A percentile compares a stretch with the other conserved stretches of the same genome.
Conservation (phyloP, 2,888 invertebrate genomes). For the Melanchra persicariae region DNA sequence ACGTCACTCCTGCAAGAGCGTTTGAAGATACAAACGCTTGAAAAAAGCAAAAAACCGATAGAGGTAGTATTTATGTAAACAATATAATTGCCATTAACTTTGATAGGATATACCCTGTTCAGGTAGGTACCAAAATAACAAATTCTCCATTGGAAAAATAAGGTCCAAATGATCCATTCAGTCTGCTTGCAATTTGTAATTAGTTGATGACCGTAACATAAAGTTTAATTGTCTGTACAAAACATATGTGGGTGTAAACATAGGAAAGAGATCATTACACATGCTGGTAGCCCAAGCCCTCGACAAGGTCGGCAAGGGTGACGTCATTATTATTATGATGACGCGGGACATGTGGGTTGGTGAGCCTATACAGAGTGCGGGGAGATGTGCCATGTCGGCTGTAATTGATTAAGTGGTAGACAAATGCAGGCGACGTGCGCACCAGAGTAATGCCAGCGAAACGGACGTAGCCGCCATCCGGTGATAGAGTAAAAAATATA, state of each 20-base stretch:
- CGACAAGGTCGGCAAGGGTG: slow-evolving; percentile 81
- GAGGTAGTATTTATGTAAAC: neutral
- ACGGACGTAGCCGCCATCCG: slow-evolving; percentile 72
- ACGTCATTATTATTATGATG: slow-evolving; percentile 84
- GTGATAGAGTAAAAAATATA: slow-evolving; percentile 74
- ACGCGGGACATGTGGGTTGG: slow-evolving; percentile 82
- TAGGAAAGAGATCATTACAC: slow-evolving; percentile 78
- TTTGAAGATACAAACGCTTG: neutral
- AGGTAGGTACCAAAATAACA: neutral
- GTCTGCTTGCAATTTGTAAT: slow-evolving; percentile 9
- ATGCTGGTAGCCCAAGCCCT: slow-evolving; percentile 78
- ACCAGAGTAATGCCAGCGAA: slow-evolving; percentile 64
- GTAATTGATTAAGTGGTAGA: slow-evolving; percentile 85
- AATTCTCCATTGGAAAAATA: neutral
- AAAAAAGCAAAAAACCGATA: neutral
- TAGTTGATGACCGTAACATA: slow-evolving; percentile 36
- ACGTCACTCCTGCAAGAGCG: slow-evolving; percentile 58
- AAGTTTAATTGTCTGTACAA: slow-evolving; percentile 50
- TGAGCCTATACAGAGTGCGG: slow-evolving; percentile 72
- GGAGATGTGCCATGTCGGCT: slow-evolving; percentile 71
- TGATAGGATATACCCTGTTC: neutral
- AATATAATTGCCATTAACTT: neutral
- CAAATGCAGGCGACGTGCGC: slow-evolving; percentile 60
- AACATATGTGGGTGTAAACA: slow-evolving; percentile 77
- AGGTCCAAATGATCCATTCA: neutral